Evolutionary conservation across 2,113 vertebrate species (phyloP).

Genomic region (Cyanoramphus novaezelandiae): DNA sequence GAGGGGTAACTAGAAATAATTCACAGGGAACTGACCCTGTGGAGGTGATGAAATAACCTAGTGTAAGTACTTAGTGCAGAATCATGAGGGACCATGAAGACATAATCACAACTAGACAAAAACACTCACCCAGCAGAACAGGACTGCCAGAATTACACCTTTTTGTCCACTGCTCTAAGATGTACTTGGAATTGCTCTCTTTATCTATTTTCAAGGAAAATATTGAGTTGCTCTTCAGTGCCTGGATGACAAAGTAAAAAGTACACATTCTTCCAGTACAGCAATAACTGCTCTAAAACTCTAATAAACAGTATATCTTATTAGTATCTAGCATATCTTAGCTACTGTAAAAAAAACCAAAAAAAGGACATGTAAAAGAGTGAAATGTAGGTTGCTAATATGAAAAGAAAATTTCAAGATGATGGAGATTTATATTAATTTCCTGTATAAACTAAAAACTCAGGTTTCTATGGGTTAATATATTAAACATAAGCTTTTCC

Average conservation of each 20-base stretch:
- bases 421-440: neutral
- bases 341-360: neutral
- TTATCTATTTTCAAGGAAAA: conserved; percentile 84
- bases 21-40: neutral
- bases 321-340: neutral
- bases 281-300: neutral
- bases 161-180: conserved; percentile 85
- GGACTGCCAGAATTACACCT: conserved; percentile 71
- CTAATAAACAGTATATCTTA: neutral
- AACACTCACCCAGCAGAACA: conserved; percentile 82
- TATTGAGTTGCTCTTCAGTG: conserved; percentile 73
- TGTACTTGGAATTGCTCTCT: conserved; percentile 66
- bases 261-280: neutral
- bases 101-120: neutral
- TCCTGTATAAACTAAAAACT: neutral
- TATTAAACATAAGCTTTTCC: neutral
- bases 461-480: neutral
- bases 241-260: conserved; percentile 56
- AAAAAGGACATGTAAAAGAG: neutral
- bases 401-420: neutral
- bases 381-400: neutral
- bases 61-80: neutral
- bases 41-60: neutral
- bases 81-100: neutral
- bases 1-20: neutral